A percentile compares a stretch with the other conserved stretches of the same genome.
phyloP scores from a whole-genome alignment of 2,888 invertebrate genomes.

The Thereva unica region DNA sequence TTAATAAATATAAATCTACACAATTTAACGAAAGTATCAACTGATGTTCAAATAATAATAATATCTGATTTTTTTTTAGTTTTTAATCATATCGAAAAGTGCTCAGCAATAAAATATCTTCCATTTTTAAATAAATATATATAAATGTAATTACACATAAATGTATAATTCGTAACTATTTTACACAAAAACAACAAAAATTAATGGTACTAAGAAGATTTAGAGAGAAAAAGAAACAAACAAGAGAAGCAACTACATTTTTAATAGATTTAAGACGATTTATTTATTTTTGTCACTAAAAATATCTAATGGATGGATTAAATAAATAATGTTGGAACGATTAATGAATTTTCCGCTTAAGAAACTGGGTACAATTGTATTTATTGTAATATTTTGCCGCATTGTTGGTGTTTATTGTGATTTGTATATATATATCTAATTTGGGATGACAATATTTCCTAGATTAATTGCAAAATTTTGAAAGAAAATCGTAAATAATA shows the following conservation, averaged over 20 bases:
- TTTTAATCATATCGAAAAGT: slow-evolving; percentile 5
- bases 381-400: slow-evolving; percentile 21
- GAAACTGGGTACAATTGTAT: slow-evolving; percentile 17
- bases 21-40: not conserved
- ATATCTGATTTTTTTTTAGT: not conserved
- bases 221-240: not conserved
- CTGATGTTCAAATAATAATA: not conserved
- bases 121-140: slow-evolving; percentile 15
- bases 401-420: slow-evolving; percentile 20
- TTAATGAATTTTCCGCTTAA: slow-evolving; percentile 16
- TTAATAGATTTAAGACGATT: slow-evolving; percentile 2
- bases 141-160: not conserved
- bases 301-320: no score
- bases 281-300: not conserved
- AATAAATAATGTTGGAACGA: not conserved
- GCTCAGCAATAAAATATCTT: slow-evolving; percentile 14
- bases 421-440: slow-evolving; percentile 12
- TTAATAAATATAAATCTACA: no score
- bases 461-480: not conserved
- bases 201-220: not conserved
- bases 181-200: not conserved
- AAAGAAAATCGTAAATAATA: no score
- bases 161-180: not conserved
- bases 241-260: not conserved
- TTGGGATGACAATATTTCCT: slow-evolving; percentile 11